Evolutionary conservation across 2,888 invertebrate species (phyloP), one percentile per base, ranked within the genome.

Genomic region (Andrena haemorrhoa): DNA sequence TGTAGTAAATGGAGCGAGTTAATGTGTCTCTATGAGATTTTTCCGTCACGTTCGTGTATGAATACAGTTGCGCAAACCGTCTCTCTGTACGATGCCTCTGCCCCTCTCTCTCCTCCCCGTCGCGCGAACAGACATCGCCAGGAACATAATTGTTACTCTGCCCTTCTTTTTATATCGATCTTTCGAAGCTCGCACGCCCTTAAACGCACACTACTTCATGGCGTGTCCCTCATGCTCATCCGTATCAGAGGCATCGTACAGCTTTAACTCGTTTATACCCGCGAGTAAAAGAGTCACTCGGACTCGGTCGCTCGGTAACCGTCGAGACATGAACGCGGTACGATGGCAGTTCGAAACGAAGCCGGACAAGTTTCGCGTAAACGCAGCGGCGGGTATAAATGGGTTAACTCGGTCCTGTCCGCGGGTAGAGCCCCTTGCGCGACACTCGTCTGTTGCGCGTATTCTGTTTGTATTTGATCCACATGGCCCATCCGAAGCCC

Each of bases 1-100:
- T 91, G 90, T 93, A 91, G 90, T 91, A 93, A 93, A 91, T 92
- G 89, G 91, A 85, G 91, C 90, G 91, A 91, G 89, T 93, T 91
- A 91, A 92, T 92, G 92, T 93, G 90, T 92, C 91, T 92, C 90
- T 93, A 92, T 91, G 93, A 93, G 91, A 93, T 92, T 91, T 76
- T 90, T 88, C 83, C 90, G 91, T 90, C 91, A 87, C 89, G 89
- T 89, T 83, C 71, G 81, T 65, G 70, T 81, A 60, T 69, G 71
- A 83, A 79, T 79, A 84, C 41, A 71, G 79, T 78, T 70, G 47
- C 49, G 41, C 75, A 63, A 77, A 80, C 80, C 76, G 82, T 84
- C 85, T 85, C 72, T 41, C 63, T 77, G 88, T 80, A 80, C 88
- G 88, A 88, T 84, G 88, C 87, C 88, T 88, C 84, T 58, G 70